phyloP scores from a whole-genome alignment of 2,113 vertebrate species.

The Cepphus grylle region DNA sequence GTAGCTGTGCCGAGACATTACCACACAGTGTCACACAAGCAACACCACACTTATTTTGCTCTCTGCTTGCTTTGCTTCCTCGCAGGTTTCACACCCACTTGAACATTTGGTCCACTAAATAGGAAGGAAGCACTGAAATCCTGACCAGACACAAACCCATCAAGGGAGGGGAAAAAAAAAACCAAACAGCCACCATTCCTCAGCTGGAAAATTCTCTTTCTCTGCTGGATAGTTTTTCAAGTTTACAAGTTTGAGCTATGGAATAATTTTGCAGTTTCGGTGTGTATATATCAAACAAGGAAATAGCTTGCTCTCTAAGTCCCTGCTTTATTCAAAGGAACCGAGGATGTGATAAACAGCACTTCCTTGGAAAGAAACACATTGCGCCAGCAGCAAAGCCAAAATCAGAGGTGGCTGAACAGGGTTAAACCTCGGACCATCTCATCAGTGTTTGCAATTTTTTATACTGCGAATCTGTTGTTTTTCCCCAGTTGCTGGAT shows the following conservation, averaged over 20 bases:
- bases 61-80: background rate
- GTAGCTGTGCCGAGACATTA: background rate
- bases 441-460: fast-evolving
- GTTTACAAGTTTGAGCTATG: background rate
- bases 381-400: background rate
- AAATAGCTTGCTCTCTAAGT: background rate
- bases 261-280: background rate
- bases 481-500: background rate
- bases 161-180: background rate
- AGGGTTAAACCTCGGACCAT: background rate
- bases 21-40: background rate
- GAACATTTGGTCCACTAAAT: background rate
- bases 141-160: background rate
- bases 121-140: background rate
- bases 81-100: background rate
- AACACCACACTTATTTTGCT: background rate
- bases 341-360: background rate
- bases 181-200: background rate
- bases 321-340: background rate
- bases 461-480: background rate
- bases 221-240: background rate
- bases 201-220: background rate
- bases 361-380: background rate
- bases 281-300: background rate
- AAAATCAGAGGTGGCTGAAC: background rate